These are phyloP conservation scores for Stramonita haemastoma DNA, from an alignment of 2,888 invertebrate genomes.

Conservation along the genomic window DNA sequence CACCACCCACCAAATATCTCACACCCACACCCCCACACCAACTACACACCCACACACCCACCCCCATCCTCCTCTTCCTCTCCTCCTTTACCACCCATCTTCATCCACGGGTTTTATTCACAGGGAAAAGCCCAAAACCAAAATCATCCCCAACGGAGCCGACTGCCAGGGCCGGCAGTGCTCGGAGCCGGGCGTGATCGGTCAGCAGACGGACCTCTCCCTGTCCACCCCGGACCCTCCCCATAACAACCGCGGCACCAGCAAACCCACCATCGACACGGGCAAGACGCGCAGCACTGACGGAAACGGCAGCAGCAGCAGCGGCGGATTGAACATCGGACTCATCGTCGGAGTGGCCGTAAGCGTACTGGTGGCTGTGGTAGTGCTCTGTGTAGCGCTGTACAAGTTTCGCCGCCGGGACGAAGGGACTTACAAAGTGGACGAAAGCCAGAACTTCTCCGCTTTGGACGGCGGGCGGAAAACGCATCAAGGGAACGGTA, in stretches of 20 bases:
- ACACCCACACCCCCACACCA: no score
- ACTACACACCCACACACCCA: no score
- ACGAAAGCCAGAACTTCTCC: conserved; percentile 86
- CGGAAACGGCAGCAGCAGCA: background rate
- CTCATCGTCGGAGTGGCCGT: conserved; percentile 93
- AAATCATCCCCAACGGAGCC: background rate
- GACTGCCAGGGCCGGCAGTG: conserved; percentile 31
- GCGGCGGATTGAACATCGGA: conserved; percentile 53
- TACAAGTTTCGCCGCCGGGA: conserved; percentile 81
- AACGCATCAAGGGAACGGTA: conserved; percentile 65
- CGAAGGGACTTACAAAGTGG: conserved; percentile 94
- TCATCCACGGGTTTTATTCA: no score
- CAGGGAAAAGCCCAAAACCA: conserved; percentile 17
- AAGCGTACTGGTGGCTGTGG: conserved; percentile 89
- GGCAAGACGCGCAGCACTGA: conserved; percentile 36
- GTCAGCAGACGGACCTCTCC: conserved; percentile 39
- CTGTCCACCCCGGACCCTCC: conserved; percentile 39
- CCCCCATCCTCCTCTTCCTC: no score
- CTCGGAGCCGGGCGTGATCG: conserved; percentile 13
- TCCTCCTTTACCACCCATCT: no score
- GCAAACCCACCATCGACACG: conserved; percentile 43
- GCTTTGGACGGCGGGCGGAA: conserved; percentile 68
- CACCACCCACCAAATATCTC: no score
- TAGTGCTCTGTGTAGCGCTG: conserved; percentile 88
- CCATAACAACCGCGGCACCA: conserved; percentile 9